These are phyloP conservation scores for Podilymbus podiceps DNA, from an alignment of 2,113 vertebrate species.

Conservation along the genomic window DNA sequence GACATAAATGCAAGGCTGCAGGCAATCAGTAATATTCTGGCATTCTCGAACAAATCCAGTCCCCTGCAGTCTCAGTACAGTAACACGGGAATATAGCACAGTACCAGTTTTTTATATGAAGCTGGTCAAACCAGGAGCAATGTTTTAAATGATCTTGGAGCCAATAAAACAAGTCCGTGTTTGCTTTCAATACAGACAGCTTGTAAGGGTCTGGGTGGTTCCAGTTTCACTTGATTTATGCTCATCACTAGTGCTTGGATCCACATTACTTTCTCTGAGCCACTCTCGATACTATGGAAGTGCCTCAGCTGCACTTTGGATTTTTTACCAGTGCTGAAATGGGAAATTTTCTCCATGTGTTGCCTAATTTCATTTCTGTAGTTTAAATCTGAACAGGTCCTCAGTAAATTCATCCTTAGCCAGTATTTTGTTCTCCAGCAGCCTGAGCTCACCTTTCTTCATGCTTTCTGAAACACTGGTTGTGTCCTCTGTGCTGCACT, in stretches of 20 bases:
- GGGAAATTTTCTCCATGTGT: background rate
- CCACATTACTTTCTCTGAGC: background rate
- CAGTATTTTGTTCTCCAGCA: fast-evolving
- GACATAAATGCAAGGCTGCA: background rate
- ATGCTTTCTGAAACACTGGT: background rate
- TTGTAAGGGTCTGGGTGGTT: background rate
- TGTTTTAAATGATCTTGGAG: background rate
- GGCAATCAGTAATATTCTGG: background rate
- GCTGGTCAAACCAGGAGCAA: background rate
- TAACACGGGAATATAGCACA: background rate
- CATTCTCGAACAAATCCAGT: background rate
- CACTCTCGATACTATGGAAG: fast-evolving
- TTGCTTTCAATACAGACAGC: background rate
- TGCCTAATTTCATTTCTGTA: background rate
- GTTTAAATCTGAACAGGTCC: background rate
- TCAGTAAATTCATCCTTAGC: background rate
- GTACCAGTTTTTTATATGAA: background rate
- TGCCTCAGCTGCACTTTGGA: background rate
- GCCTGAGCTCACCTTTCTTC: background rate
- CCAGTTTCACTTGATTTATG: background rate
- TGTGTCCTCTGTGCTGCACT: fast-evolving
- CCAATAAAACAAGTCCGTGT: background rate
- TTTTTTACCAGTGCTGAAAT: background rate
- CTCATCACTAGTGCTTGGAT: background rate
- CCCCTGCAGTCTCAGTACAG: background rate